A percentile compares a stretch with the other conserved stretches of the same genome.
Evolutionary conservation across 2,888 invertebrate species (phyloP).

Genomic region (Corythucha ciliata): DNA sequence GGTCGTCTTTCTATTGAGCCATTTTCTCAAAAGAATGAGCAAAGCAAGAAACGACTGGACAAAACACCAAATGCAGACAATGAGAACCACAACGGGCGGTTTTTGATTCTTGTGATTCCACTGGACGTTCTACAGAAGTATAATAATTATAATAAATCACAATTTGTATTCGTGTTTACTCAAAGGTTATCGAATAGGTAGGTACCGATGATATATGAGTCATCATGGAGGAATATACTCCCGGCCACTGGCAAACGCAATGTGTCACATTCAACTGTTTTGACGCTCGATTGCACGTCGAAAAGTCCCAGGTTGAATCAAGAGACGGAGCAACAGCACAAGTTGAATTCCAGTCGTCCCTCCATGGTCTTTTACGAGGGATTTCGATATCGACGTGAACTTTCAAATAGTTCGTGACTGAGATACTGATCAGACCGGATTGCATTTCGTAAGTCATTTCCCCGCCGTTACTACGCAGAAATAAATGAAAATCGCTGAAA

Average conservation of each 20-base stretch:
- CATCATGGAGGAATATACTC: conserved; percentile 54
- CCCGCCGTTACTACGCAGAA: conserved; percentile 26
- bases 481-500: not conserved
- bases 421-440: conserved; percentile 29
- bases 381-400: conserved; percentile 41
- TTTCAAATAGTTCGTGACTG: conserved; percentile 22
- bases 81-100: conserved; percentile 41
- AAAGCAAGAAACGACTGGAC: conserved; percentile 45
- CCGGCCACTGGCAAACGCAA: conserved; percentile 53
- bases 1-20: conserved; percentile 48
- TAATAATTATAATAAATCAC: too few species aligned
- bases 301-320: conserved; percentile 53
- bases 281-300: conserved; percentile 43
- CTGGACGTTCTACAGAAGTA: too few species aligned
- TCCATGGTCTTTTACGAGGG: conserved; percentile 43
- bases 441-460: conserved; percentile 33
- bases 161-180: too few species aligned
- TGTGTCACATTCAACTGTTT: conserved; percentile 43
- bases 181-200: too few species aligned
- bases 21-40: conserved; percentile 45
- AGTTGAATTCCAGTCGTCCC: conserved; percentile 30
- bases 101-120: too few species aligned
- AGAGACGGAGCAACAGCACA: conserved; percentile 34
- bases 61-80: conserved; percentile 48
- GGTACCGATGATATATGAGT: conserved; percentile 40